Evolutionary conservation across 2,888 invertebrate genomes (phyloP).

Genomic region (Rhingia rostrata): DNA sequence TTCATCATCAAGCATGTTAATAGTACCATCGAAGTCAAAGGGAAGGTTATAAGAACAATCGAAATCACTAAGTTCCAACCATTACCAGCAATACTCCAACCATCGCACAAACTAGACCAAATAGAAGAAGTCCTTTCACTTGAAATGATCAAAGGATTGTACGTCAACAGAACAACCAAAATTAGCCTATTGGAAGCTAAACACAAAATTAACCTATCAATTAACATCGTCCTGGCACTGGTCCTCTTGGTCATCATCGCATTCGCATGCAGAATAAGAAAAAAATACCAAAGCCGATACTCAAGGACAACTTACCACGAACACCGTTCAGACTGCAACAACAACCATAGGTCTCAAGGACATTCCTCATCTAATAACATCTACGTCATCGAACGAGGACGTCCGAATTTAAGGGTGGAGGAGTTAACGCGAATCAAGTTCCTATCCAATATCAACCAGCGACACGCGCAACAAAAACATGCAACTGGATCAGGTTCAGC

Average conservation of each 20-base stretch:
- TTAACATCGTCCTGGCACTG: neutral
- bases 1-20: neutral
- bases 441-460: neutral
- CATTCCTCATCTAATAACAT: conserved; percentile 16
- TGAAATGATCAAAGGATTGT: neutral
- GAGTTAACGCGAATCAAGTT: conserved; percentile 8
- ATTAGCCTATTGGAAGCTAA: conserved; percentile 3
- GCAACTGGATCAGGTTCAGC: neutral
- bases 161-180: neutral
- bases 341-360: conserved; percentile 5
- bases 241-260: no score
- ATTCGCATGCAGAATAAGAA: no score
- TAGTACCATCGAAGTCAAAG: neutral
- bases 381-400: conserved; percentile 12
- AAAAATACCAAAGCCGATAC: neutral
- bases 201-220: neutral
- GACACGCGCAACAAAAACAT: neutral
- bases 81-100: no score
- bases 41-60: neutral
- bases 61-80: no score
- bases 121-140: no score
- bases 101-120: no score
- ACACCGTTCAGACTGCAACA: neutral
- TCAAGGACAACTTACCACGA: conserved; percentile 1
- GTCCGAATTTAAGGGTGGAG: conserved; percentile 8